Evolutionary conservation across 2,888 invertebrate species (phyloP).

Genomic region (Papilio protenor): DNA sequence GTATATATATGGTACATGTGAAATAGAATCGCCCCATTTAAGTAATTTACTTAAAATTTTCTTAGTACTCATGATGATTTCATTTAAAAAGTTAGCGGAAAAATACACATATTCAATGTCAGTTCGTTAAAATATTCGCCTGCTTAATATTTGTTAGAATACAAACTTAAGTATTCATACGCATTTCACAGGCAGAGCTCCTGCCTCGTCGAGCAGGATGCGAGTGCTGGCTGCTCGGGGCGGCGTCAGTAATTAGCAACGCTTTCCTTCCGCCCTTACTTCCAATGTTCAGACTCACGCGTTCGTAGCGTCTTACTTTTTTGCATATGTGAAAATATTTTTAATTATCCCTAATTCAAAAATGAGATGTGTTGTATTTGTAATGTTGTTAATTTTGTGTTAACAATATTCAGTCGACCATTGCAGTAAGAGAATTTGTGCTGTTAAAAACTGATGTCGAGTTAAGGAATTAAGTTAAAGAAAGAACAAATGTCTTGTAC

Average conservation of each 20-base stretch:
- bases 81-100: background rate
- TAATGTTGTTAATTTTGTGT: background rate
- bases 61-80: background rate
- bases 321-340: conserved; percentile 41
- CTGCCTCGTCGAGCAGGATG: conserved; percentile 44
- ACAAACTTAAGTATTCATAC: conserved; percentile 41
- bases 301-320: conserved; percentile 47
- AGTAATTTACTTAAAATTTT: background rate
- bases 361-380: background rate
- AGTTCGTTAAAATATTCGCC: conserved; percentile 9
- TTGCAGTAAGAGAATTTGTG: background rate
- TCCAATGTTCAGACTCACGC: conserved; percentile 48
- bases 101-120: background rate
- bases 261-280: conserved; percentile 75
- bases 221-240: conserved; percentile 64
- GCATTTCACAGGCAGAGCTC: conserved; percentile 37
- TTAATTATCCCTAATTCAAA: conserved; percentile 21
- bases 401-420: background rate
- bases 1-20: background rate
- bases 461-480: background rate
- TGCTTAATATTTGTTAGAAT: conserved; percentile 38
- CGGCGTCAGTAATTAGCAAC: conserved; percentile 77
- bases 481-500: background rate
- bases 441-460: background rate
- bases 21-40: background rate